Evolutionary conservation across 2,888 invertebrate genomes (phyloP).

Genomic region (Pammene fasciana): DNA sequence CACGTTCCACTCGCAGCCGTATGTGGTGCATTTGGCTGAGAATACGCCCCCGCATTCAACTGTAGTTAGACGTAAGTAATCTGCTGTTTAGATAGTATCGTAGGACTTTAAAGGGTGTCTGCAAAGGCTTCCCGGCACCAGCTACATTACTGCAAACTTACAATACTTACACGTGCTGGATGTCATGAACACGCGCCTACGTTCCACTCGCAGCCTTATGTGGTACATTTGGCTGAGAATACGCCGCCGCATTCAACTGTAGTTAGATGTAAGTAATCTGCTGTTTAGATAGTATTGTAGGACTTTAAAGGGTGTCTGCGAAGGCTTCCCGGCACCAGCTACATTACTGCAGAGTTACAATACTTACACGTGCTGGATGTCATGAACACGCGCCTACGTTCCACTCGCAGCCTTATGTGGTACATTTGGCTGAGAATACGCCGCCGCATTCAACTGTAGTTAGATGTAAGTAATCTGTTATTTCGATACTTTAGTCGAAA

Average conservation of each 20-base stretch:
- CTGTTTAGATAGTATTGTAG: too few species aligned
- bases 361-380: slow-evolving; percentile 94
- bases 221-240: slow-evolving; percentile 91
- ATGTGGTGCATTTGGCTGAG: slow-evolving; percentile 90
- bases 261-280: slow-evolving; percentile 83
- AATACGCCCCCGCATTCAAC: slow-evolving; percentile 91
- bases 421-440: slow-evolving; percentile 92
- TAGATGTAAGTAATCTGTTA: slow-evolving; percentile 79
- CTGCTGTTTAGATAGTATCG: too few species aligned
- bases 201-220: slow-evolving; percentile 93
- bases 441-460: slow-evolving; percentile 90
- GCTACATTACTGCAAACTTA: too few species aligned
- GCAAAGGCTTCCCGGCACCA: too few species aligned
- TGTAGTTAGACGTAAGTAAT: slow-evolving; percentile 86
- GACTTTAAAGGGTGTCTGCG: too few species aligned
- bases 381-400: slow-evolving; percentile 94
- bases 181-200: slow-evolving; percentile 93
- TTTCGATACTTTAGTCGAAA: too few species aligned
- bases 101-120: too few species aligned
- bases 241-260: slow-evolving; percentile 90
- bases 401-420: slow-evolving; percentile 91
- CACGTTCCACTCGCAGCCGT: slow-evolving; percentile 92
- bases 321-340: too few species aligned
- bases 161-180: slow-evolving; percentile 94
- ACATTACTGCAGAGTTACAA: too few species aligned